Percentiles rank a stretch among this genome's conserved stretches.
These are phyloP conservation scores for Oxytorus armatus DNA, from an alignment of 2,888 invertebrate species.

Conservation along the genomic window DNA sequence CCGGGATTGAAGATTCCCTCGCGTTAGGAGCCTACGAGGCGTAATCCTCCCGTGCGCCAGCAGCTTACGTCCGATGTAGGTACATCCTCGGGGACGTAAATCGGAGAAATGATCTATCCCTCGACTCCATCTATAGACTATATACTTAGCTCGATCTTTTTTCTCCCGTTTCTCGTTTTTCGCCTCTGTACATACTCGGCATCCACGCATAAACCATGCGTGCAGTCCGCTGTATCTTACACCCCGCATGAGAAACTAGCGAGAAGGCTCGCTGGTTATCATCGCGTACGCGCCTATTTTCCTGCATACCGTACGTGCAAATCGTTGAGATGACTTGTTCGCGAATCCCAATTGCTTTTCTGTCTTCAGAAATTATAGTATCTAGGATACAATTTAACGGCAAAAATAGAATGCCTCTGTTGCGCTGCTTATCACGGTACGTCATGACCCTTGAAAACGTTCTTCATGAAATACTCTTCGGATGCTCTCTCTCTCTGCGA, in stretches of 20 bases:
- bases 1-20: constrained; percentile 43
- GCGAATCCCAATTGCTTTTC: constrained; percentile 4
- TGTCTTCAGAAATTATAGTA: not conserved
- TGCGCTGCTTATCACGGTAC: too few species aligned
- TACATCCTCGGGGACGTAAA: constrained; percentile 59
- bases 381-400: not conserved
- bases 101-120: constrained; percentile 64
- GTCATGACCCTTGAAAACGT: too few species aligned
- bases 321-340: constrained; percentile 22
- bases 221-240: constrained; percentile 15
- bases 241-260: constrained; percentile 36
- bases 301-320: constrained; percentile 27
- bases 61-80: constrained; percentile 60
- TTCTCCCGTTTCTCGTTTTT: constrained; percentile 31
- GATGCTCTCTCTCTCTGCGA: too few species aligned
- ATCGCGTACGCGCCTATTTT: constrained; percentile 19
- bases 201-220: constrained; percentile 42
- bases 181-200: constrained; percentile 18
- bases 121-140: constrained; percentile 53
- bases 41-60: constrained; percentile 67
- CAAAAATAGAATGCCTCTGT: too few species aligned
- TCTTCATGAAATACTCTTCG: too few species aligned
- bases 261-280: constrained; percentile 6
- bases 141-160: constrained; percentile 57
- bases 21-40: constrained; percentile 64